Base-by-base conservation (phyloP, 2,888 invertebrate genomes). In the Drosophila colorata region DNA sequence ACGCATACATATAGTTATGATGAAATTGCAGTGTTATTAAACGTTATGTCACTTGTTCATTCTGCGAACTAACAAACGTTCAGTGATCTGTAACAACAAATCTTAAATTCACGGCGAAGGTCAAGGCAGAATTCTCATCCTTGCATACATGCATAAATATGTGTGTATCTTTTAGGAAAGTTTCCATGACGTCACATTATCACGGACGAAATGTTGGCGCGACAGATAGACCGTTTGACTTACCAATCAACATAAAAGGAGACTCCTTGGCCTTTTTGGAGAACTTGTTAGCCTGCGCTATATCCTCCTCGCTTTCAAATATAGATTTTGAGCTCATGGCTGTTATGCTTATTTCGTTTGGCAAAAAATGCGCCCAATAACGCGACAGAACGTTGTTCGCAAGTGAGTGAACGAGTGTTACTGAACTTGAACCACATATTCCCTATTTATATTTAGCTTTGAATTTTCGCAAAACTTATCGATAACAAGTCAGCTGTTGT, bases 181-280 rank as follows among this genome's bases (percentile, higher is more conserved):
- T 69, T 74, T 73, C 56, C 71, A 51, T 69, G 67, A 70, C 73
- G 80, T 75, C 69, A 72, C 40, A 31, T 25, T 14, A 18, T n/a
- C 16, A 18, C 13, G 28, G 23, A 33, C 13, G n/a, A 48, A 49
- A 43, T 66, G 31, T 35, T 37, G 41, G 47, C 49, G 40, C 20
- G 8, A 37, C 0, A 18, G 13, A n/a, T 11, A 16, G 28, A 11
- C 0, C 2, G 5, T 9, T 20, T 13, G 0, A 85, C 94, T 93
- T 93, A 96, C 96, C 96, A 76, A 95, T 92, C 46, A 95, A 93
- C 94, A 96, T 95, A 88, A 95, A 95, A 0, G 96, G 96, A 1
- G 95, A 94, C 87, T 96, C 96, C 89, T 95, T 95, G 2, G 95
- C 94, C 90, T 96, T 96, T 72, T 94, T 93, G 1, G 94, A 92